Conservation (phyloP, 2,888 invertebrate species). For the Gerris lacustris region DNA sequence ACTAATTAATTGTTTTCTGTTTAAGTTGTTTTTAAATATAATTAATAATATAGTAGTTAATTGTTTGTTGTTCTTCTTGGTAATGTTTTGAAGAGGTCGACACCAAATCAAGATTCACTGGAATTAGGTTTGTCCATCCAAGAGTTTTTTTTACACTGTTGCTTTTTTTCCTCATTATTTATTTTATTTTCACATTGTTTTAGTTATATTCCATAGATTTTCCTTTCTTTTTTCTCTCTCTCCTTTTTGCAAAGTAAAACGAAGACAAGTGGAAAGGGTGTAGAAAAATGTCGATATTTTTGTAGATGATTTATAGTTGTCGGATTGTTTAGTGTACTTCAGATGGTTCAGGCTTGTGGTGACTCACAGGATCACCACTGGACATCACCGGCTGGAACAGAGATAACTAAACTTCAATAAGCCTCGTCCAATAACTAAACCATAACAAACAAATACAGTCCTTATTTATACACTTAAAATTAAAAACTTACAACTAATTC, state of each 20-base stretch:
- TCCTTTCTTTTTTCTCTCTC: too few relatives aligned
- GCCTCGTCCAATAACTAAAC: slow-evolving; percentile 3
- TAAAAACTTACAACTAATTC: too few relatives aligned
- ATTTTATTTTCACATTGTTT: not conserved
- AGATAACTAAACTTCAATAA: slow-evolving; percentile 3
- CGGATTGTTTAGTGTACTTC: slow-evolving; percentile 39
- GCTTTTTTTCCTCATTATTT: too few relatives aligned
- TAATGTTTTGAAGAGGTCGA: too few relatives aligned
- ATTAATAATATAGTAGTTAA: too few relatives aligned
- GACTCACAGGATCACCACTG: slow-evolving; percentile 72
- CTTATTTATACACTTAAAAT: not conserved
- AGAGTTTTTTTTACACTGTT: too few relatives aligned
- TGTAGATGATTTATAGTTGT: not conserved
- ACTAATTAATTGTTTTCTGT: too few relatives aligned
- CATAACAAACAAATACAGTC: slow-evolving; percentile 13
- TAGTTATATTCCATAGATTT: not conserved
- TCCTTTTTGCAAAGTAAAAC: too few relatives aligned
- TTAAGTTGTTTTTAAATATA: too few relatives aligned
- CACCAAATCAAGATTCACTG: too few relatives aligned
- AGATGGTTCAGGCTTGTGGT: slow-evolving; percentile 72
- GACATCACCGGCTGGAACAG: slow-evolving; percentile 53
- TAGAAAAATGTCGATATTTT: not conserved
- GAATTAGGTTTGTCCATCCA: too few relatives aligned
- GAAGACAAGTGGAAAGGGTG: not conserved
- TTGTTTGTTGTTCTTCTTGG: too few relatives aligned